Conservation (phyloP, 2,888 invertebrate genomes). For the Uropetala carovei region DNA sequence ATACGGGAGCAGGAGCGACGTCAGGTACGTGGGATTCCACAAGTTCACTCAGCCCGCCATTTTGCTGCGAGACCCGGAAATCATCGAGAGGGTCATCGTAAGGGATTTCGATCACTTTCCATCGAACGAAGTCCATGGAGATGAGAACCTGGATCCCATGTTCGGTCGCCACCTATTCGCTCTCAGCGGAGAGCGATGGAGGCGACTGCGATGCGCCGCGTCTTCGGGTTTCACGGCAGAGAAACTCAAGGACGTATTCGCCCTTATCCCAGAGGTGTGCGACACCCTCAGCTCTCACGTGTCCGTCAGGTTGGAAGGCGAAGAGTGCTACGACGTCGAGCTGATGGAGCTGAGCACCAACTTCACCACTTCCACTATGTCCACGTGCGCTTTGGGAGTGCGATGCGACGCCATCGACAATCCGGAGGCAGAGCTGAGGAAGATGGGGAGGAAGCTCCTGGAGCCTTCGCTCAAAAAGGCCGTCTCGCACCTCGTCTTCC, state of each 20-base stretch:
- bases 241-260: slow-evolving; percentile 2
- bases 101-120: slow-evolving; percentile 81
- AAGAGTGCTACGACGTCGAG: slow-evolving; percentile 2
- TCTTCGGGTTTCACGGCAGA: not conserved
- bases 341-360: slow-evolving; percentile 50
- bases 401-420: slow-evolving; percentile 27
- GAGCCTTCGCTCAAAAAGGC: slow-evolving; percentile 12
- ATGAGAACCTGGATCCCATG: slow-evolving; percentile 80
- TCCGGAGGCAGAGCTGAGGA: slow-evolving; percentile 45
- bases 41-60: slow-evolving; percentile 76
- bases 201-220: not conserved
- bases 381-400: slow-evolving; percentile 22
- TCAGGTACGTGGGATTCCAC: slow-evolving; percentile 66
- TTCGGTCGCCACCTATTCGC: slow-evolving; percentile 50
- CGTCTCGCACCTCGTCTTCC: slow-evolving; percentile 27
- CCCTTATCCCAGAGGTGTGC: not conserved
- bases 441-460: slow-evolving; percentile 44
- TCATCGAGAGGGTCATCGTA: slow-evolving; percentile 78
- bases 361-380: slow-evolving; percentile 28
- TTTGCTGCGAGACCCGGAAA: slow-evolving; percentile 80
- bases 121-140: slow-evolving; percentile 81
- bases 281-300: not conserved
- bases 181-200: slow-evolving; percentile 43
- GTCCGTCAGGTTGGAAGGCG: not conserved
- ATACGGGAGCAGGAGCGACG: slow-evolving; percentile 69